Conservation (phyloP, 2,113 vertebrate genomes). For the Melanocharis versteri region DNA sequence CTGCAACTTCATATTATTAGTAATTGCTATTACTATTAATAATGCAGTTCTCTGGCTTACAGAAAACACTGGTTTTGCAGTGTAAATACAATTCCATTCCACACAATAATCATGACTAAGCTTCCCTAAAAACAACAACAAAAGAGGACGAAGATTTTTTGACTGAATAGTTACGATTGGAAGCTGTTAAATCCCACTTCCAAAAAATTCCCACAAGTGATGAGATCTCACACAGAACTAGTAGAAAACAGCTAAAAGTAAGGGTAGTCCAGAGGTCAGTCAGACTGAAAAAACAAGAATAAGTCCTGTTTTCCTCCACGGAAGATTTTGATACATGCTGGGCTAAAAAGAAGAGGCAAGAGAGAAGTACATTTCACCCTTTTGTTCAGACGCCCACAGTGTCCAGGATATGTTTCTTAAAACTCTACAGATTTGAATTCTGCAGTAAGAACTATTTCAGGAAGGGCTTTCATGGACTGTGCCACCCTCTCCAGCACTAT, state of each 20-base stretch:
- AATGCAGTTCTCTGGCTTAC: not conserved
- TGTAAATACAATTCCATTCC: not conserved
- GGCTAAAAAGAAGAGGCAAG: not conserved
- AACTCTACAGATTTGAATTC: not conserved
- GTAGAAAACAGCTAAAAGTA: not conserved
- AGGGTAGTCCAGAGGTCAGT: not conserved
- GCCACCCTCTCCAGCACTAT: not conserved
- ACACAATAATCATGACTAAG: not conserved
- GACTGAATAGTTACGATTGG: rapidly evolving
- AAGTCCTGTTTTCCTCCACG: not conserved
- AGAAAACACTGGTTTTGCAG: not conserved
- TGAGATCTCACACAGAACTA: not conserved
- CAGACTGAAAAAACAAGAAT: not conserved
- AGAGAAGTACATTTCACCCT: not conserved
- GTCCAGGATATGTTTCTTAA: not conserved
- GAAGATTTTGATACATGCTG: not conserved
- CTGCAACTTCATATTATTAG: not conserved
- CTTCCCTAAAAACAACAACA: not conserved
- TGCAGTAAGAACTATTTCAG: not conserved
- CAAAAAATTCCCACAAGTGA: rapidly evolving
- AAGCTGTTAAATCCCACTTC: not conserved
- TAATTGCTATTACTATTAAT: not conserved
- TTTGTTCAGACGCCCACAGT: not conserved
- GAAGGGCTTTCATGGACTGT: not conserved
- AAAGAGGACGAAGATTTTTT: not conserved